A percentile compares a stretch with the other conserved stretches of the same genome.
Conservation (phyloP, 2,113 vertebrate genomes). For the Eudyptes chrysolophus region DNA sequence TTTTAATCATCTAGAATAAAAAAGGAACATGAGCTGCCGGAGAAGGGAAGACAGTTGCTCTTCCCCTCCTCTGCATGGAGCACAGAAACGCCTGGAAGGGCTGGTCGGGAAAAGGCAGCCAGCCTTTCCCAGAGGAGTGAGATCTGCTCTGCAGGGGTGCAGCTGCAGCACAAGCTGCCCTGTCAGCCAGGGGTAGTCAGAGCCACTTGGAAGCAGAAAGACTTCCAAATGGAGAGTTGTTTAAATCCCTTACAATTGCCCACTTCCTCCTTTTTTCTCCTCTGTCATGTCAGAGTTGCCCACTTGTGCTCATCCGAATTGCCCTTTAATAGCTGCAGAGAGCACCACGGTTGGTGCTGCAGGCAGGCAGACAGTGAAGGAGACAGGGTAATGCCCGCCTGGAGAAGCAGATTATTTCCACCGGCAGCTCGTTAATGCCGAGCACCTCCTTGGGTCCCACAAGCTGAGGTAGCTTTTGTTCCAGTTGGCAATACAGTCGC, state of each 20-base stretch:
- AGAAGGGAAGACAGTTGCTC: not conserved
- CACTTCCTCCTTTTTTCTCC: not conserved
- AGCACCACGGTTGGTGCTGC: not conserved
- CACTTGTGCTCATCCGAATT: not conserved
- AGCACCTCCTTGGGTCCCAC: not conserved
- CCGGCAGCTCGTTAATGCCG: not conserved
- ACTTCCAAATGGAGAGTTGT: not conserved
- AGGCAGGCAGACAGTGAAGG: not conserved
- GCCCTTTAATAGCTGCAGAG: not conserved
- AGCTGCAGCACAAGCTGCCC: not conserved
- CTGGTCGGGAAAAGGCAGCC: not conserved
- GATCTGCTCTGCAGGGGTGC: not conserved
- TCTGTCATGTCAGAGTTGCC: not conserved
- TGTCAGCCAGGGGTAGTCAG: not conserved
- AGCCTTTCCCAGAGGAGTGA: not conserved
- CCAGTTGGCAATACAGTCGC: not conserved
- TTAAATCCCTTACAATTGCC: not conserved
- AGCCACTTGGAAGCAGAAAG: not conserved
- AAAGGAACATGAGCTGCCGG: not conserved
- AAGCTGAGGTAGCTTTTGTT: not conserved
- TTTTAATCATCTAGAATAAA: constrained; percentile 22
- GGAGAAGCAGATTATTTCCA: not conserved
- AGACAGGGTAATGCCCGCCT: not conserved
- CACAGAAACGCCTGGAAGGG: not conserved
- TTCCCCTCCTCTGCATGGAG: not conserved